phyloP scores from a whole-genome alignment of 2,888 invertebrate genomes.

The Pterobdella sp. region DNA sequence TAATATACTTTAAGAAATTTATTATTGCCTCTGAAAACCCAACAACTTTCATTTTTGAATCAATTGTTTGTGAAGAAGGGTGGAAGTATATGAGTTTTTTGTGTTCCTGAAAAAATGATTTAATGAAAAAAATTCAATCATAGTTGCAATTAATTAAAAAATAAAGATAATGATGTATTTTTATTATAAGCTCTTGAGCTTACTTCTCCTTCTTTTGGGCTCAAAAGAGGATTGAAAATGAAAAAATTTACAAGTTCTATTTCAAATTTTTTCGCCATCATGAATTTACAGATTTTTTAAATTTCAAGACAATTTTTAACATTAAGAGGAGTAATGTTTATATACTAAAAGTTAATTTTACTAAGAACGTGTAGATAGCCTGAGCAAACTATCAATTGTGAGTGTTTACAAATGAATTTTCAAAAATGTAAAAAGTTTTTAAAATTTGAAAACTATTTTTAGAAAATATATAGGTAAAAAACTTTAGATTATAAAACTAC shows the following conservation, averaged over 20 bases:
- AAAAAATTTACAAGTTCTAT: constrained; percentile 23
- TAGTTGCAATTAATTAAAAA: not conserved
- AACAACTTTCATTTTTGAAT: constrained; percentile 77
- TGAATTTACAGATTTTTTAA: not conserved
- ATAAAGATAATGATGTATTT: not conserved
- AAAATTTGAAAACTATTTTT: too few species aligned
- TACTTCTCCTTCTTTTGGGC: constrained; percentile 27
- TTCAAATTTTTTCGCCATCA: constrained; percentile 15
- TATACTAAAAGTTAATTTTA: not conserved
- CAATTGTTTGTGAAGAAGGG: constrained; percentile 68
- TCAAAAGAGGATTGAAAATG: constrained; percentile 22
- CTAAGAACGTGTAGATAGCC: not conserved
- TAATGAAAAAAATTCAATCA: not conserved
- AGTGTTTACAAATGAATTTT: too few species aligned
- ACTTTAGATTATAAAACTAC: too few species aligned
- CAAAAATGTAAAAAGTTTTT: too few species aligned
- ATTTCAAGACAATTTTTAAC: not conserved
- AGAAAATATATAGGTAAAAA: too few species aligned
- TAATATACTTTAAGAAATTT: constrained; percentile 75
- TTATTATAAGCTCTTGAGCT: not conserved
- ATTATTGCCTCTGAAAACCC: constrained; percentile 91
- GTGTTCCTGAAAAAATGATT: constrained; percentile 64
- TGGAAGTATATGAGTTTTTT: constrained; percentile 80
- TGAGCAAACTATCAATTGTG: too few species aligned
- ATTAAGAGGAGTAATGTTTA: not conserved